phyloP scores from a whole-genome alignment of 2,888 invertebrate genomes.

The Agrotis exclamationis region DNA sequence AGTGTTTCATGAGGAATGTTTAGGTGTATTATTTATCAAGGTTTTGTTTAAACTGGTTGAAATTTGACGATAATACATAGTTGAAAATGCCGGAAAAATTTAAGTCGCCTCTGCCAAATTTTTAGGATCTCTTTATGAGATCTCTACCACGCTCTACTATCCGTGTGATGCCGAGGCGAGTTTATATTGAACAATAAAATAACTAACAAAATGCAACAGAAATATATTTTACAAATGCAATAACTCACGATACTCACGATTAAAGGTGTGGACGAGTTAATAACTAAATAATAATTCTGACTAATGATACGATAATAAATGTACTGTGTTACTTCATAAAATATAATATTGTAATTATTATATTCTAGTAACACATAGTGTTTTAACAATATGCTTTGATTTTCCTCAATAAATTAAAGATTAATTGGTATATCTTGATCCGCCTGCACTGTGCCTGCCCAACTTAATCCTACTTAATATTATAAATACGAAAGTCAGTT shows the following conservation, averaged over 20 bases:
- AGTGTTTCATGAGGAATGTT: no score
- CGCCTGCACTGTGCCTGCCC: no score
- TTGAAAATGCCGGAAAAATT: no score
- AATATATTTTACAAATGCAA: constrained; percentile 16
- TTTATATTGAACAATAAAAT: constrained; percentile 29
- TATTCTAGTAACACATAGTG: constrained; percentile 1
- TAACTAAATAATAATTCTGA: constrained; percentile 34
- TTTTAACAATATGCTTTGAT: constrained; percentile 12
- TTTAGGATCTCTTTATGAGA: no score
- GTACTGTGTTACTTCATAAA: constrained; percentile 20
- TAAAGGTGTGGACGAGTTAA: constrained; percentile 46
- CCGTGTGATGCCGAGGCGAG: no score
- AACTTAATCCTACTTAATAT: no score
- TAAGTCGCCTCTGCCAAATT: no score
- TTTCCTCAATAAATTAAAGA: constrained; percentile 25
- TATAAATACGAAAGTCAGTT: no score
- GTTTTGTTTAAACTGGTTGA: no score
- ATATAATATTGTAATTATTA: constrained; percentile 8
- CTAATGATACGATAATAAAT: constrained; percentile 40
- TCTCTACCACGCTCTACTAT: no score
- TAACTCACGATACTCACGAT: constrained; percentile 59
- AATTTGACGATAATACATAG: no score
- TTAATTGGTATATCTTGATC: no score
- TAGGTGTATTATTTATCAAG: background rate
- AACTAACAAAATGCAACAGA: background rate